Evolutionary conservation across 2,888 invertebrate species (phyloP).

Genomic region (Rotaria macrura): DNA sequence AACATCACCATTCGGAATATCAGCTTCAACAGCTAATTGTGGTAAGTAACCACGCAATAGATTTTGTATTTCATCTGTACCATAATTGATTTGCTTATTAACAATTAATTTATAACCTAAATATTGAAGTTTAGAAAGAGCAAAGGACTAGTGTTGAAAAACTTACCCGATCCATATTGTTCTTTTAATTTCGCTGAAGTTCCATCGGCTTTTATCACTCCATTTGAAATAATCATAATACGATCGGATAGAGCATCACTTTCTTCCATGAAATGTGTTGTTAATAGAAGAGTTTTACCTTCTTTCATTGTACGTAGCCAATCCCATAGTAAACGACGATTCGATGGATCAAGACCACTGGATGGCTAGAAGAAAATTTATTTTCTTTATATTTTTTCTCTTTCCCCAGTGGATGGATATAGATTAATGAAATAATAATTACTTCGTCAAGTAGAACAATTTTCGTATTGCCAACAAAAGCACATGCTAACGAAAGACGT

Average conservation of each 20-base stretch:
- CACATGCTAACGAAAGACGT: slow-evolving; percentile 1
- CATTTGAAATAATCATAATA: slow-evolving; percentile 2
- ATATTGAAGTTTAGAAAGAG: too few species aligned
- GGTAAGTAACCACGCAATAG: not conserved
- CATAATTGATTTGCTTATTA: not conserved
- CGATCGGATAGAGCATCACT: not conserved
- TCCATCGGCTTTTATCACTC: not conserved
- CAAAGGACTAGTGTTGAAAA: too few species aligned
- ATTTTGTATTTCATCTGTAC: not conserved
- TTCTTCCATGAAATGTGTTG: slow-evolving; percentile 23
- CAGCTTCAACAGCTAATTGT: not conserved
- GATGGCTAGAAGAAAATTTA: not conserved
- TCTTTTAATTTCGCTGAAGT: slow-evolving; percentile 5
- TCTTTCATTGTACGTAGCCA: not conserved
- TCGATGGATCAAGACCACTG: slow-evolving; percentile 4
- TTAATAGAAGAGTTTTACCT: not conserved
- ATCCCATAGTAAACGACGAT: slow-evolving; percentile 6
- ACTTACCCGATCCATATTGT: not conserved
- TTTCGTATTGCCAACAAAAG: not conserved
- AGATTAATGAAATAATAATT: too few species aligned
- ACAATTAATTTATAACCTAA: not conserved
- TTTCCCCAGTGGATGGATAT: too few species aligned
- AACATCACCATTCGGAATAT: not conserved
- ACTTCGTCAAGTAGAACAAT: slow-evolving; percentile 16
- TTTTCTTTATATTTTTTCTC: too few species aligned